These are phyloP conservation scores for Listronotus oregonensis DNA, from an alignment of 1,140 invertebrate species.

Conservation along the genomic window DNA sequence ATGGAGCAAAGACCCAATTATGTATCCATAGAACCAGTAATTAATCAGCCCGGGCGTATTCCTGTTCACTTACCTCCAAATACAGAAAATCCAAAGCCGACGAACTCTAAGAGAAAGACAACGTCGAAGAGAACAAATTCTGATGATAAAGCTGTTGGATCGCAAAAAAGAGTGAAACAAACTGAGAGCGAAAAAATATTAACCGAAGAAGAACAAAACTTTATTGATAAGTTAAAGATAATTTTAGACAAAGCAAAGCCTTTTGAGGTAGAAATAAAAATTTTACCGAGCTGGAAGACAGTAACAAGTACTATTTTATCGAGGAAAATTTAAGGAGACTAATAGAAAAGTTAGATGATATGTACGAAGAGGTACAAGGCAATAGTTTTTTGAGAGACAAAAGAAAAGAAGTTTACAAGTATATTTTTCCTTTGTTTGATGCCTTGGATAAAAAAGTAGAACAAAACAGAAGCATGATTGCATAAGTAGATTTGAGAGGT, in stretches of 20 bases:
- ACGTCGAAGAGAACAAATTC: no score
- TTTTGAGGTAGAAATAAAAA: slow-evolving; percentile 19
- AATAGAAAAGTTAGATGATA: slow-evolving; percentile 24
- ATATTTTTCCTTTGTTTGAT: slow-evolving; percentile 3
- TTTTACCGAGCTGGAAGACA: slow-evolving; percentile 27
- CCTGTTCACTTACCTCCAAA: no score
- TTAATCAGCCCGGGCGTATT: no score
- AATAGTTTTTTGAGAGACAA: slow-evolving; percentile 1
- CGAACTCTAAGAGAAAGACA: no score
- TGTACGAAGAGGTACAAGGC: slow-evolving; percentile 1
- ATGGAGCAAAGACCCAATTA: no score
- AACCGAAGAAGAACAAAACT: not conserved
- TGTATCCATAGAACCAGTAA: no score
- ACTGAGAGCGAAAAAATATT: not conserved
- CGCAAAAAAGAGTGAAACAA: no score
- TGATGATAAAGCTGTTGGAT: no score
- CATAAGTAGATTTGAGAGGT: no score
- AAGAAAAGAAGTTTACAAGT: slow-evolving; percentile 11
- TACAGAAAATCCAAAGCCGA: no score
- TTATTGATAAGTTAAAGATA: not conserved
- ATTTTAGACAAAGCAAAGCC: slow-evolving; percentile 9
- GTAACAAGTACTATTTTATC: slow-evolving; percentile 28
- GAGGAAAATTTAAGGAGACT: slow-evolving; percentile 35
- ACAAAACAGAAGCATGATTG: not conserved
- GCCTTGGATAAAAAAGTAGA: slow-evolving; percentile 13